These are phyloP conservation scores for Desoria tigrina DNA, from an alignment of 2,888 invertebrate genomes.

Conservation along the genomic window DNA sequence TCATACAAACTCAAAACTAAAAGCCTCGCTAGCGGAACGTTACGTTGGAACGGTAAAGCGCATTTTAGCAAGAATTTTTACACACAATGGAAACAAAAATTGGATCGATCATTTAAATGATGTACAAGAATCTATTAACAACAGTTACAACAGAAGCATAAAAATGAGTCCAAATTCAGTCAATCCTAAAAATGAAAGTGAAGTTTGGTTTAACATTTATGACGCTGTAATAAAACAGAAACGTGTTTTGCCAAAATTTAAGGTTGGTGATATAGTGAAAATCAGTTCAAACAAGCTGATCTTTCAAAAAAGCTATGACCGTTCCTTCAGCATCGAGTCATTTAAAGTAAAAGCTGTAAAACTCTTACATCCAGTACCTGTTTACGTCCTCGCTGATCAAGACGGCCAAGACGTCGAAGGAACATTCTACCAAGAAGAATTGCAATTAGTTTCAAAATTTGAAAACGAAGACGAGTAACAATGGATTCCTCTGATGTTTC, in stretches of 20 bases:
- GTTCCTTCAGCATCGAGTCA: neutral
- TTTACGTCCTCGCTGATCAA: neutral
- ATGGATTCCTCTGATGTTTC: too few species aligned
- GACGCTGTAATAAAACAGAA: neutral
- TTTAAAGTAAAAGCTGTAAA: neutral
- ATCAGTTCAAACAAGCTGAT: neutral
- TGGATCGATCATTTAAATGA: neutral
- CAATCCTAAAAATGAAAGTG: neutral
- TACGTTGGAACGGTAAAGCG: neutral
- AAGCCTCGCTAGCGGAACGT: neutral
- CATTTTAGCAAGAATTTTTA: neutral
- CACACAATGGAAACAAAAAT: slow-evolving; percentile 2
- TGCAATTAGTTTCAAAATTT: neutral
- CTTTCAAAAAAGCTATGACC: slow-evolving; percentile 4
- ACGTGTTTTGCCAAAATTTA: neutral
- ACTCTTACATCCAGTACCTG: neutral
- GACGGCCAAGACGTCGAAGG: neutral
- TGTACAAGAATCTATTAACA: neutral
- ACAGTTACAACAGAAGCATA: neutral
- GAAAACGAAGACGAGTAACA: too few species aligned
- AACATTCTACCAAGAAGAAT: neutral
- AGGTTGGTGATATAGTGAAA: slow-evolving; percentile 5
- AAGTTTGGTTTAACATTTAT: neutral
- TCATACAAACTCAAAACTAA: neutral
- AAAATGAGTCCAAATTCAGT: neutral